Evolutionary conservation across 2,888 invertebrate species (phyloP).

Genomic region (Eudasyphora cyanicolor): DNA sequence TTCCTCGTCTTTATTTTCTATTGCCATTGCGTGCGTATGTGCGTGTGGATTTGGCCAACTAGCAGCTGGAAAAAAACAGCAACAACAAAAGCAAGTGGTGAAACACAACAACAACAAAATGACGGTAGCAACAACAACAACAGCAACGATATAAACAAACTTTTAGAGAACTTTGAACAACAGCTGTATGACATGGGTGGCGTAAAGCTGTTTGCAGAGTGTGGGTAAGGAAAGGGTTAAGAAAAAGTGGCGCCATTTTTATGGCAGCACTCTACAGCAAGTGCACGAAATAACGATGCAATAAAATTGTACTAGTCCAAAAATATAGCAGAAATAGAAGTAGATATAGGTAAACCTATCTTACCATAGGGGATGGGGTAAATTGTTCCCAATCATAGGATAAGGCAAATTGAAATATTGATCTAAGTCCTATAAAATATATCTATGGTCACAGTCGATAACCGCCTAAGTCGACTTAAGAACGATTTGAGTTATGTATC

Average conservation of each 20-base stretch:
- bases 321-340: too few species aligned
- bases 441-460: too few species aligned
- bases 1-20: too few species aligned
- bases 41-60: slow-evolving; percentile 67
- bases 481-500: too few species aligned
- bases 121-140: not conserved
- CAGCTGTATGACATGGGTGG: slow-evolving; percentile 34
- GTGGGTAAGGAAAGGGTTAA: slow-evolving; percentile 49
- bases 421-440: too few species aligned
- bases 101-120: slow-evolving; percentile 42
- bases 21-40: slow-evolving; percentile 63
- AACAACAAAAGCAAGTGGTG: slow-evolving; percentile 38
- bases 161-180: slow-evolving; percentile 50
- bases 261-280: slow-evolving; percentile 10
- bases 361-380: too few species aligned
- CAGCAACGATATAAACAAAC: slow-evolving; percentile 41
- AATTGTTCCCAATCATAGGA: too few species aligned
- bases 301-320: too few species aligned
- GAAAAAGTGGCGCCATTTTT: slow-evolving; percentile 67
- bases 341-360: too few species aligned
- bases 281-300: not conserved
- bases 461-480: too few species aligned
- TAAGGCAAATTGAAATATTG: too few species aligned
- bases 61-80: slow-evolving; percentile 30
- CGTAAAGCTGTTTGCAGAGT: too few species aligned